A percentile compares a stretch with the other conserved stretches of the same genome.
Evolutionary conservation across 2,113 vertebrate species (phyloP).

Genomic region (Noctilio leporinus): DNA sequence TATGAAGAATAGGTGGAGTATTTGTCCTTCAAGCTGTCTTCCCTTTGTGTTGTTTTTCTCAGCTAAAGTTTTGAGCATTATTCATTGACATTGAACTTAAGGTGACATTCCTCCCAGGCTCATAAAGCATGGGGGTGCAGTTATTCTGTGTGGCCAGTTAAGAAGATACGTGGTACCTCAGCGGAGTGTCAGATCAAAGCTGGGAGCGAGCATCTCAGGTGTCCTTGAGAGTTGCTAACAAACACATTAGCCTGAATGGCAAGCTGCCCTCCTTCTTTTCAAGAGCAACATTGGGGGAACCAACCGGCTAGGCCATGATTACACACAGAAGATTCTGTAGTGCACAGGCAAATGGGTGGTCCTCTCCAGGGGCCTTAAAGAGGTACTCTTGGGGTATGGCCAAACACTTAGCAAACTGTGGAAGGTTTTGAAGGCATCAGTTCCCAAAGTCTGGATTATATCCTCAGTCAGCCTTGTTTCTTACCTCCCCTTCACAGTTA

Average conservation of each 20-base stretch:
- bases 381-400: not conserved
- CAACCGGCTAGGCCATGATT: not conserved
- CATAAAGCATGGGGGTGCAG: not conserved
- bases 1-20: not conserved
- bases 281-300: not conserved
- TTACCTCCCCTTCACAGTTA: not conserved
- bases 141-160: not conserved
- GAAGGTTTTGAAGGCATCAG: not conserved
- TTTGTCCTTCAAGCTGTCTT: not conserved
- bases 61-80: not conserved
- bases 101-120: not conserved
- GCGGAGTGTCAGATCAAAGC: not conserved
- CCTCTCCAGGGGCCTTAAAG: not conserved
- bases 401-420: not conserved
- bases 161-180: not conserved
- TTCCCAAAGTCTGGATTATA: not conserved
- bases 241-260: not conserved
- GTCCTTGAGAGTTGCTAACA: not conserved
- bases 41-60: not conserved
- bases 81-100: not conserved
- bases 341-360: not conserved
- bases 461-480: not conserved
- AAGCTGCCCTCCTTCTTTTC: not conserved
- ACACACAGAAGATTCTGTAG: not conserved
- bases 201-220: not conserved